Evolutionary conservation across 2,113 vertebrate species (phyloP).

Genomic region (Oryzias woworae): DNA sequence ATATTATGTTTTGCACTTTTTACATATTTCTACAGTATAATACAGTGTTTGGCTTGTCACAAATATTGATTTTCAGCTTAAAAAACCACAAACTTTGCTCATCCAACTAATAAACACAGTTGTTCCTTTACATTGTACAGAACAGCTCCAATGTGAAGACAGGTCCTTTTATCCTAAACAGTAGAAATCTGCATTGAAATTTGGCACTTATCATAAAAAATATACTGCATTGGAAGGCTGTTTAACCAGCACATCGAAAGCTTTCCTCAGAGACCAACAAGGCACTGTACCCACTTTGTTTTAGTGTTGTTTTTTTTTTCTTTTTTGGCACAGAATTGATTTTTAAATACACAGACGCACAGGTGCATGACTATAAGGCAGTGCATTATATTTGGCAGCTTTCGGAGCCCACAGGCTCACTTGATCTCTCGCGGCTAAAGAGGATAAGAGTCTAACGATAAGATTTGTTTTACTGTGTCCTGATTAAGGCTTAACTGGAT

Average conservation of each 20-base stretch:
- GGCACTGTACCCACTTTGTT: conserved; percentile 64
- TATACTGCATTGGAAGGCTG: conserved; percentile 51
- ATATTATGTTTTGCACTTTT: conserved; percentile 55
- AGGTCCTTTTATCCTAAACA: conserved; percentile 28
- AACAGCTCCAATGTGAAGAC: conserved; percentile 29
- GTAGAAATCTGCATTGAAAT: conserved; percentile 33
- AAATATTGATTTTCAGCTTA: conserved; percentile 33
- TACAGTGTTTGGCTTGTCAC: conserved; percentile 57
- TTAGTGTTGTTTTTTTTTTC: neutral
- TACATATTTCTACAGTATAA: conserved; percentile 66
- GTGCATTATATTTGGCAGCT: conserved; percentile 53
- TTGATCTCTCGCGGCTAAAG: conserved; percentile 7
- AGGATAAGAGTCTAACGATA: conserved; percentile 7
- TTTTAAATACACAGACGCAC: conserved; percentile 29
- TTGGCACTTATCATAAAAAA: conserved; percentile 59
- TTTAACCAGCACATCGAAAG: conserved; percentile 41
- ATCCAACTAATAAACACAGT: conserved; percentile 34
- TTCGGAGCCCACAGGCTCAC: conserved; percentile 11
- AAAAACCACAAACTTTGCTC: conserved; percentile 32
- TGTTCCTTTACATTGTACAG: conserved; percentile 26
- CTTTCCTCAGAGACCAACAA: conserved; percentile 68
- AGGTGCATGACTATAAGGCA: conserved; percentile 44
- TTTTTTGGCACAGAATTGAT: conserved; percentile 57
- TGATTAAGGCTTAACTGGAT: conserved; percentile 30
- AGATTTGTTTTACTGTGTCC: conserved; percentile 9